These are phyloP conservation scores for Cephus pygmeus DNA, from an alignment of 2,888 invertebrate species.

Conservation along the genomic window DNA sequence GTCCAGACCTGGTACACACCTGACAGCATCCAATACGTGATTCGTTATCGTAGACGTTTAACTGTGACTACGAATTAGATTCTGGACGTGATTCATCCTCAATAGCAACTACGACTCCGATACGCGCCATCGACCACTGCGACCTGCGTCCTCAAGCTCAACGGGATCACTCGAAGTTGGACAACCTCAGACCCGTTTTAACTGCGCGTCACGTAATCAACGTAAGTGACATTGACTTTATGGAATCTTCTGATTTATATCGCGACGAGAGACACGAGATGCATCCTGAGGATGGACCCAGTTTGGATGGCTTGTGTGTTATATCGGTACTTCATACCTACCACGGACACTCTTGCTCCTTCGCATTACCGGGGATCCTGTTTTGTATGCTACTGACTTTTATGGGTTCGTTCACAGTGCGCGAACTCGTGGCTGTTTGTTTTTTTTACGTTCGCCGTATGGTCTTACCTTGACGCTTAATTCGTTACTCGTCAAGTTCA, in stretches of 20 bases:
- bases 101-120: not conserved
- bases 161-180: not conserved
- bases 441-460: not conserved
- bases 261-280: not conserved
- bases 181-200: not conserved
- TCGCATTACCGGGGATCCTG: not conserved
- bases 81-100: not conserved
- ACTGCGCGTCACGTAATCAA: not conserved
- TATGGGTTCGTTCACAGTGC: not conserved
- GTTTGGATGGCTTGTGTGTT: not conserved
- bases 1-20: constrained; percentile 60
- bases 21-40: not conserved
- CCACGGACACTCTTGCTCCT: not conserved
- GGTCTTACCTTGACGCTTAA: not conserved
- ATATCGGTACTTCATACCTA: not conserved
- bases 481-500: not conserved
- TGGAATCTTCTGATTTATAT: not conserved
- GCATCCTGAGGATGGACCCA: not conserved
- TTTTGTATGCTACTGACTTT: not conserved
- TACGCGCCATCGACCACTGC: not conserved
- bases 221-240: not conserved
- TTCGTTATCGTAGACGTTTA: not conserved
- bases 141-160: not conserved
- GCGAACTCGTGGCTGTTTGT: not conserved
- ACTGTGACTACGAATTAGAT: not conserved